Base-by-base conservation (phyloP, 2,113 vertebrate species). In the Hassar affinis region DNA sequence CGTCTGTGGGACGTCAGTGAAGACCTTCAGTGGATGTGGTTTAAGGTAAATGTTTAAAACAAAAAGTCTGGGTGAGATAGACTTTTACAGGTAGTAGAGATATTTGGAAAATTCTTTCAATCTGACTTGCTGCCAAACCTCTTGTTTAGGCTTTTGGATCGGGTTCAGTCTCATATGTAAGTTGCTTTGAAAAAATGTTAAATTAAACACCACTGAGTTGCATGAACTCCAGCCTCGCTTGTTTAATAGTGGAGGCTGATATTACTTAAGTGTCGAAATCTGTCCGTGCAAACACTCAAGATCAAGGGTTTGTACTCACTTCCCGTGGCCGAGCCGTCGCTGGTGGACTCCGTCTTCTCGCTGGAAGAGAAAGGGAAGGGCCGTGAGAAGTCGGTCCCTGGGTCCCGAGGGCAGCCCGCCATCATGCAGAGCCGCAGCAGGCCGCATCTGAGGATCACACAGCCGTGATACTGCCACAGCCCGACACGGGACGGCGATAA, bases 261-360 rank as follows among this genome's bases (percentile, higher is more conserved):
- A 4, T 30, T 62, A 33, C 27, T 30, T 1, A 14, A 61, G 59
- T 15, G 14, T 62, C 1, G 12, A 62, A 30, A 30, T 62, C 61
- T 25, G 68, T 47, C 17, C 38, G 68, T 76, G 27, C 45, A n/a
- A 62, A 33, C 52, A 45, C n/a, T 6, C 35, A 61, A n/a, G 9
- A 83, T 14, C n/a, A 59, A 59, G 69, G 79, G 18, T 4, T 80
- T 59, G 0, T 76, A 94, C 94, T 94, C 92, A 95, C 94, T 93
- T 95, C 93, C 94, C 27, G 94, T 94, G 88, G 92, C 92, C 75
- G 96, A 97, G 92, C 96, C 96, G 4, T 96, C 96, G 6, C 96
- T 98, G 93, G 95, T 95, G 85, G 95, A 92, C 91, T 99, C 98
- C 0, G 95, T 96, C 94, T 98, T 99, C 94, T 99, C 97, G 9